These are phyloP conservation scores for Xenus cinereus DNA, from an alignment of 2,113 vertebrate species.

Conservation along the genomic window DNA sequence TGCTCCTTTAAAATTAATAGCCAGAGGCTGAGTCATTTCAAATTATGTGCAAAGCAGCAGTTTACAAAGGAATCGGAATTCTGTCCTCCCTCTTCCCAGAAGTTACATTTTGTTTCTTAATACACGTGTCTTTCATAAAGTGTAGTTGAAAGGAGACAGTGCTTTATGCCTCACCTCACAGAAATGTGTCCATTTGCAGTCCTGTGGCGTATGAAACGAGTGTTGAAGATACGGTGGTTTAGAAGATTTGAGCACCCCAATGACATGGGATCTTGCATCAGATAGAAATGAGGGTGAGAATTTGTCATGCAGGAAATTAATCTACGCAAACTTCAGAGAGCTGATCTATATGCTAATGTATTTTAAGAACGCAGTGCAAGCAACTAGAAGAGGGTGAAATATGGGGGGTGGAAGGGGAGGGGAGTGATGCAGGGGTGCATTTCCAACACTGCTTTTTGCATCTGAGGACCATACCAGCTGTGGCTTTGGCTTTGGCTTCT, in stretches of 20 bases:
- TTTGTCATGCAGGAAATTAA: conserved; percentile 40
- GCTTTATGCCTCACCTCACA: background rate
- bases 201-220: background rate
- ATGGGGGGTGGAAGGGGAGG: background rate
- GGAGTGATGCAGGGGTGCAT: background rate
- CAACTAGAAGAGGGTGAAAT: background rate
- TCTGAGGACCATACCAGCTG: background rate
- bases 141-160: background rate
- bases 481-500: background rate
- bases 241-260: background rate
- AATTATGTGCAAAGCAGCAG: background rate
- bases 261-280: background rate
- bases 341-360: conserved; percentile 24
- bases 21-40: background rate
- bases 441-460: background rate
- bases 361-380: background rate
- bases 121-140: background rate
- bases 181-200: background rate
- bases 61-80: background rate
- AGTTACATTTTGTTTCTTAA: background rate
- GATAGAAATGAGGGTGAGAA: background rate
- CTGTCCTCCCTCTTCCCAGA: background rate
- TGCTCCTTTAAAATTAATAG: background rate
- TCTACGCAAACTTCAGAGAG: background rate
- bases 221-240: background rate